phyloP scores from a whole-genome alignment of 2,888 invertebrate species.

The Frankliniella fusca region DNA sequence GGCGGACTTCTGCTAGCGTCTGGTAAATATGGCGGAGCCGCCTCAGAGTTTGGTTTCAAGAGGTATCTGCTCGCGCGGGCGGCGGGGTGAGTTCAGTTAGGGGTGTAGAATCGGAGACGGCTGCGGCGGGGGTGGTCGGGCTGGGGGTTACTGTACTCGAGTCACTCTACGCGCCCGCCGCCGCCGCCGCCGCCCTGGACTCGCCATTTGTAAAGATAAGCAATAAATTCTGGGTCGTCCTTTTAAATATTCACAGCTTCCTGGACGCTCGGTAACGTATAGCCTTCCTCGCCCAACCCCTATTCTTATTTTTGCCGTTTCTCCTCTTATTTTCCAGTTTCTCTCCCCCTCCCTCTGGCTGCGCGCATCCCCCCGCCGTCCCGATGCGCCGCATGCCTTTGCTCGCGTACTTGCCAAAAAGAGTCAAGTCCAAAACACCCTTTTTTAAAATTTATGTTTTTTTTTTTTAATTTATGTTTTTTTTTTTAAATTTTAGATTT shows the following conservation, averaged over 20 bases:
- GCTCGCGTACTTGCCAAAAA: too few relatives aligned
- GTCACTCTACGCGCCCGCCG: background rate
- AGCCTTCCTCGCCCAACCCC: slow-evolving; percentile 25
- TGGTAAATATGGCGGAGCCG: too few relatives aligned
- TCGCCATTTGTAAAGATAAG: slow-evolving; percentile 25
- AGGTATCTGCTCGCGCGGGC: too few relatives aligned
- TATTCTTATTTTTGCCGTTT: slow-evolving; percentile 8
- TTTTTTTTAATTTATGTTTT: too few relatives aligned
- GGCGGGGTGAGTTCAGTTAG: too few relatives aligned
- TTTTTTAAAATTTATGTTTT: too few relatives aligned
- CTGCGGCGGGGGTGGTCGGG: background rate
- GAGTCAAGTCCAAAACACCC: too few relatives aligned
- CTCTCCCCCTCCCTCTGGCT: background rate
- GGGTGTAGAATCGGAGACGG: background rate
- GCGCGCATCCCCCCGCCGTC: background rate
- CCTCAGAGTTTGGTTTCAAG: too few relatives aligned
- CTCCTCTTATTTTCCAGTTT: slow-evolving; percentile 17
- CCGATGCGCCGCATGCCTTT: too few relatives aligned
- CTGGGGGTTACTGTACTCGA: background rate
- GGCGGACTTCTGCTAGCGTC: too few relatives aligned
- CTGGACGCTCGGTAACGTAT: slow-evolving; percentile 20
- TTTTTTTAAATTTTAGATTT: too few relatives aligned
- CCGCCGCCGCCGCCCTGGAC: background rate
- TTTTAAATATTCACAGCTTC: slow-evolving; percentile 26
- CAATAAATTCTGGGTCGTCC: slow-evolving; percentile 22